These are phyloP conservation scores for Halcyon leucocephala DNA, from an alignment of 2,797 vertebrate species.

Conservation along the genomic window DNA sequence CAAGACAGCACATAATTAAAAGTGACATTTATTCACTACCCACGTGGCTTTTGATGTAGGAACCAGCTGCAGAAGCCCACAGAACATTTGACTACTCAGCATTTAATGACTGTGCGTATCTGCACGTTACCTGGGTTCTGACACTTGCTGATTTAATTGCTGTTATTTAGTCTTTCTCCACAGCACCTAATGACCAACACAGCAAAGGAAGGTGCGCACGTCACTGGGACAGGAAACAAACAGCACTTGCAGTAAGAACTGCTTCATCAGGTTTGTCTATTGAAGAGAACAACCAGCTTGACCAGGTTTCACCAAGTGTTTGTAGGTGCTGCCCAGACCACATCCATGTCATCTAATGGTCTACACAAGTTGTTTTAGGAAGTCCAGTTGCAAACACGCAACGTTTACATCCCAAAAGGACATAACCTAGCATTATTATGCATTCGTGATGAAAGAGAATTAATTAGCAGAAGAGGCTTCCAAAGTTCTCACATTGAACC, in stretches of 20 bases:
- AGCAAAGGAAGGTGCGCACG: neutral
- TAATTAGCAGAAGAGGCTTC: neutral
- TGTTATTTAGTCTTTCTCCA: constrained; percentile 7
- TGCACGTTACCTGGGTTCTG: neutral
- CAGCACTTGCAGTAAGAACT: neutral
- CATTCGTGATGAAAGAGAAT: neutral
- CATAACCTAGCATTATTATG: fast-evolving
- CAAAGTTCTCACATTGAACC: neutral
- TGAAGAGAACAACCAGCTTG: neutral
- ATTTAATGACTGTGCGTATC: neutral
- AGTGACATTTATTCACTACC: constrained; percentile 30
- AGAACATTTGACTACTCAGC: neutral
- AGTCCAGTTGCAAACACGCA: neutral
- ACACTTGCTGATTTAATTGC: constrained; percentile 9
- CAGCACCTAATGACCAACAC: neutral
- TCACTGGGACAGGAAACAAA: neutral
- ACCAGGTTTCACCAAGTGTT: neutral
- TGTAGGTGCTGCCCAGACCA: neutral
- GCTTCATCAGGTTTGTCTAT: constrained; percentile 18
- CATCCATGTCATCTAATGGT: neutral
- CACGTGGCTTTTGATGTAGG: neutral
- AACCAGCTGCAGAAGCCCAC: neutral
- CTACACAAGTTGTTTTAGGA: neutral
- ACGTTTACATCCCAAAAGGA: neutral
- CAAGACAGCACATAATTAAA: neutral